Evolutionary conservation across 1,140 invertebrate genomes (phyloP).

Genomic region (Saccostrea glomerata): DNA sequence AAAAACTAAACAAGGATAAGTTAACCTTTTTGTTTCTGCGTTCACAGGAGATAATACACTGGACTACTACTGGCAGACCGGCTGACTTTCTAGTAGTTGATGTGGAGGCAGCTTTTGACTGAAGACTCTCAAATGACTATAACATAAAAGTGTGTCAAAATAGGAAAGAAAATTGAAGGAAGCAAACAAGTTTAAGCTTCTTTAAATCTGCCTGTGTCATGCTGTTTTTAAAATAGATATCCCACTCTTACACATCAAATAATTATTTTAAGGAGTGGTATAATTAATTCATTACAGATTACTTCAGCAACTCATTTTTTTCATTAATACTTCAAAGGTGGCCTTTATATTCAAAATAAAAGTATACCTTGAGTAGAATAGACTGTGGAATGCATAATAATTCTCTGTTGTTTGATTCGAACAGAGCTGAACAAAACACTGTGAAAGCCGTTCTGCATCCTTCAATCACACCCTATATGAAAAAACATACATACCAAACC

Average conservation of each 20-base stretch:
- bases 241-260: no score
- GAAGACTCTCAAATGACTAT: conserved; percentile 28
- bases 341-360: no score
- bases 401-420: conserved; percentile 57
- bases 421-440: conserved; percentile 75
- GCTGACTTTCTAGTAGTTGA: conserved; percentile 86
- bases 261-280: no score
- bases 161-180: background rate
- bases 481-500: background rate
- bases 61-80: conserved; percentile 88
- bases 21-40: conserved; percentile 79
- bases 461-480: conserved; percentile 86
- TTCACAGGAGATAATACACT: conserved; percentile 86
- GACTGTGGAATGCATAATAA: conserved; percentile 64
- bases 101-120: conserved; percentile 49
- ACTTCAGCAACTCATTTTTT: no score
- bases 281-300: no score
- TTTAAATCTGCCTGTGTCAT: no score
- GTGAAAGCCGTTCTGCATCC: conserved; percentile 79
- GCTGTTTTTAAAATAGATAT: no score
- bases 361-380: conserved; percentile 69
- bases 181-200: no score
- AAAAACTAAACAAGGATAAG: no score
- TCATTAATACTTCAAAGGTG: no score
- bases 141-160: background rate